Conservation (phyloP, 1,140 invertebrate species). For the Nasonia vitripennis region DNA sequence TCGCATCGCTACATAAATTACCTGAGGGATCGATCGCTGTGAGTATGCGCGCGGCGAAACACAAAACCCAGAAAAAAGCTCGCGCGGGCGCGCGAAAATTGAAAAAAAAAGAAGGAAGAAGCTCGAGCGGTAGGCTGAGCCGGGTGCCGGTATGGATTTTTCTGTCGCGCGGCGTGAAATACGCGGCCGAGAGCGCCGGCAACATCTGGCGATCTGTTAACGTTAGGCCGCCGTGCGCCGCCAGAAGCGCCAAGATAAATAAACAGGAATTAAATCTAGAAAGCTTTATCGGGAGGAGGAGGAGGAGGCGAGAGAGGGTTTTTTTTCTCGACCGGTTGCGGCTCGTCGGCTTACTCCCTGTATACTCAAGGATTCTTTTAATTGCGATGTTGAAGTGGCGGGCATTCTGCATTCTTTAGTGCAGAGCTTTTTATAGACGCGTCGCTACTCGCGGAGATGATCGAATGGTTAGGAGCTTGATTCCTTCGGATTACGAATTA, state of each 20-base stretch:
- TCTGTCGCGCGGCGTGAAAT: constrained; percentile 65
- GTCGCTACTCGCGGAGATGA: no score
- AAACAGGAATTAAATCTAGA: constrained; percentile 73
- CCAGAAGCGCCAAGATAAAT: constrained; percentile 69
- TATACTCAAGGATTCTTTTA: neutral
- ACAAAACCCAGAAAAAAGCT: neutral
- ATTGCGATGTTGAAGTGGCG: neutral
- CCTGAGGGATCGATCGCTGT: neutral
- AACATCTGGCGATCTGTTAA: constrained; percentile 74
- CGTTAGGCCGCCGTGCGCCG: constrained; percentile 60
- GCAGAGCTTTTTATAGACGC: no score
- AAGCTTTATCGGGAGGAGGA: constrained; percentile 58
- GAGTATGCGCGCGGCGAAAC: neutral
- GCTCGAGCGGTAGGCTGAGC: neutral
- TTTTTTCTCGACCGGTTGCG: neutral
- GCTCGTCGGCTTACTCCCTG: neutral
- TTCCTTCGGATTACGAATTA: no score
- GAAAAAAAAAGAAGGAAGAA: constrained; percentile 11
- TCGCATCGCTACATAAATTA: constrained; percentile 42
- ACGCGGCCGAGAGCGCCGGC: constrained; percentile 55
- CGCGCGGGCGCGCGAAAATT: neutral
- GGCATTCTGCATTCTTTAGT: no score
- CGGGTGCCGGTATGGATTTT: constrained; percentile 61
- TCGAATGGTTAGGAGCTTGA: no score
- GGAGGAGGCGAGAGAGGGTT: neutral